Evolutionary conservation across 2,113 vertebrate species (phyloP).

Genomic region (Morone chrysops): DNA sequence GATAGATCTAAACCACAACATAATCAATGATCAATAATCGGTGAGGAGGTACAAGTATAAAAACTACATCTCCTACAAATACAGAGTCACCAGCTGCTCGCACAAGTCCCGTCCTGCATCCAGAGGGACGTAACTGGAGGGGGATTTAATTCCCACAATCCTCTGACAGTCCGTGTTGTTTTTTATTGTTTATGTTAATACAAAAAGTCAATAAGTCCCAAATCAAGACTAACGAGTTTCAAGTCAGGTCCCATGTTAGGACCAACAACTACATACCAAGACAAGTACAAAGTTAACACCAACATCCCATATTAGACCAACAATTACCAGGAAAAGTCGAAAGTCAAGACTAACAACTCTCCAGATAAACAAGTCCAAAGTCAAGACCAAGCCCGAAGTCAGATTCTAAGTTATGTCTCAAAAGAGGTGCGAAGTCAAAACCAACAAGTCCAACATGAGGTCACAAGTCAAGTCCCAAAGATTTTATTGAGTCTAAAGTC

Average conservation of each 20-base stretch:
- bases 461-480: too few species aligned
- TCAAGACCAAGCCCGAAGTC: background rate
- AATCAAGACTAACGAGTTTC: too few species aligned
- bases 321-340: background rate
- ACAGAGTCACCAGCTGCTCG: background rate
- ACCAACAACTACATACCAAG: too few species aligned
- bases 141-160: background rate
- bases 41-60: background rate
- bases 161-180: background rate
- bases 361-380: background rate
- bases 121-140: background rate
- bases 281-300: background rate
- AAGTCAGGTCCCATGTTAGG: background rate
- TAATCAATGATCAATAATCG: background rate
- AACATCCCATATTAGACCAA: background rate
- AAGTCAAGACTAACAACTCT: background rate
- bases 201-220: background rate
- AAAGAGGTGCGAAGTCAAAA: too few species aligned
- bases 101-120: background rate
- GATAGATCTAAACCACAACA: slow-evolving; percentile 79
- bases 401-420: too few species aligned
- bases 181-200: background rate
- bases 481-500: too few species aligned
- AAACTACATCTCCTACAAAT: background rate
- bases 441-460: background rate